phyloP scores from a whole-genome alignment of 2,797 vertebrate genomes.

The Gallinago nigripennis region DNA sequence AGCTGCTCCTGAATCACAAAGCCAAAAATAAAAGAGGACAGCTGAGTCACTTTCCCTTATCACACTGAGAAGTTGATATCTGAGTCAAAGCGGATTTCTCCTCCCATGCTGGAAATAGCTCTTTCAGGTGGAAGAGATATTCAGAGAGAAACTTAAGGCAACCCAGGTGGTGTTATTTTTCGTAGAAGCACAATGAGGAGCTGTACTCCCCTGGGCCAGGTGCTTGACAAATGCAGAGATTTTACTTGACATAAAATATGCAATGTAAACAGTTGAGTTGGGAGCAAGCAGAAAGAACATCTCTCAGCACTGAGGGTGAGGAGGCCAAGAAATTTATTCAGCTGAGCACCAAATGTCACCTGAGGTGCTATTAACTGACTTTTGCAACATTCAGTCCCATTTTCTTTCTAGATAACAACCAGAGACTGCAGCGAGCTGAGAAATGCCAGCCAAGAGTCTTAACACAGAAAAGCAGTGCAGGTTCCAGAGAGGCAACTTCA shows the following conservation, averaged over 20 bases:
- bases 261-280: neutral
- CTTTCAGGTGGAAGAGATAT: constrained; percentile 16
- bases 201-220: neutral
- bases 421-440: constrained; percentile 12
- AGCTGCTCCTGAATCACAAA: constrained; percentile 49
- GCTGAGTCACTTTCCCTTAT: constrained; percentile 57
- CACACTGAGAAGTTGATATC: constrained; percentile 10
- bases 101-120: constrained; percentile 49
- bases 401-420: constrained; percentile 14
- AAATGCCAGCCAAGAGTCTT: constrained; percentile 51
- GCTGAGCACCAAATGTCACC: constrained; percentile 8
- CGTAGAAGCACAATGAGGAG: neutral
- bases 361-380: constrained; percentile 26
- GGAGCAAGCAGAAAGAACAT: neutral
- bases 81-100: constrained; percentile 55
- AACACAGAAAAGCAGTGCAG: constrained; percentile 41
- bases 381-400: neutral
- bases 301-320: neutral
- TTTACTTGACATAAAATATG: constrained; percentile 14
- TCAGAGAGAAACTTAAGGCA: neutral
- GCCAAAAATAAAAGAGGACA: constrained; percentile 57
- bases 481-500: constrained; percentile 47
- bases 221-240: neutral
- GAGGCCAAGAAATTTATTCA: constrained; percentile 11
- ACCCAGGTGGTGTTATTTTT: neutral